These are phyloP conservation scores for Lepus americanus DNA, from an alignment of 2,113 vertebrate species.

Conservation along the genomic window DNA sequence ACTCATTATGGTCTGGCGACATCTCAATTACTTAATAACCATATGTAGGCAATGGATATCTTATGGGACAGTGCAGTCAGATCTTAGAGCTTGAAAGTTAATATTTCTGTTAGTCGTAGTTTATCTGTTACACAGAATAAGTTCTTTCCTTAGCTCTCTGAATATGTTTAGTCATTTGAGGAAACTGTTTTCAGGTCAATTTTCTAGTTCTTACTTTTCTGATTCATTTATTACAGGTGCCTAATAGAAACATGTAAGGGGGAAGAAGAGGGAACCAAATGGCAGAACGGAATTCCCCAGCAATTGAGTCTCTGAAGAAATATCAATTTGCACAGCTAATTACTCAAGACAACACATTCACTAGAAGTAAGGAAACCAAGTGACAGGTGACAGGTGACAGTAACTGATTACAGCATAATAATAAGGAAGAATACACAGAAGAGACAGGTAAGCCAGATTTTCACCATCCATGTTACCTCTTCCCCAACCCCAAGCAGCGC, in stretches of 20 bases:
- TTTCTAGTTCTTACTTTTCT: background rate
- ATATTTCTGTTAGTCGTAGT: background rate
- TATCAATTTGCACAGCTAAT: background rate
- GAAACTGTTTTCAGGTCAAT: background rate
- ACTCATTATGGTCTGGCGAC: background rate
- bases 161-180: background rate
- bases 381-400: background rate
- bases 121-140: background rate
- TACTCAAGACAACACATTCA: background rate
- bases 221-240: background rate
- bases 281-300: background rate
- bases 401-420: background rate
- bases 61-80: rapidly evolving
- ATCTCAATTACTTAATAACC: background rate
- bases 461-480: background rate
- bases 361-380: background rate
- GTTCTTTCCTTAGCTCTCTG: background rate
- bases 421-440: background rate
- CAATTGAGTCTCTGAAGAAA: background rate
- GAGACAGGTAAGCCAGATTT: background rate
- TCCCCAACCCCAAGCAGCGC: background rate
- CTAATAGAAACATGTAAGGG: background rate
- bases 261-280: background rate
- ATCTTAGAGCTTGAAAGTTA: background rate
- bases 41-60: too few relatives aligned